Evolutionary conservation across 2,888 invertebrate species (phyloP).

Genomic region (Chymomyza caudatula): DNA sequence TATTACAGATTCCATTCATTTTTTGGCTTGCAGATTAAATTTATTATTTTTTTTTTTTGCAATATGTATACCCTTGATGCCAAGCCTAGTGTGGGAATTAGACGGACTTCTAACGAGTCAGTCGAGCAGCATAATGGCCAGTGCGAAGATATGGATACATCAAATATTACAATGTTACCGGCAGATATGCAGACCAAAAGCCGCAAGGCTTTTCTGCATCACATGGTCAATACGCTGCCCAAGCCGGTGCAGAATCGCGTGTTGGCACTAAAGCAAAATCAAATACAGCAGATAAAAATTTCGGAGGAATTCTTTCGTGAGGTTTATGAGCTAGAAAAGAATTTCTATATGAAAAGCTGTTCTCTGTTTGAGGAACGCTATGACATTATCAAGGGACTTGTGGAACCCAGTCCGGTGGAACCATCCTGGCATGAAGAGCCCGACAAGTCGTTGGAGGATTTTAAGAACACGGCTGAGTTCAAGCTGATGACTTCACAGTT

Average conservation of each 20-base stretch:
- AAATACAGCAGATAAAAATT: conserved; percentile 45
- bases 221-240: conserved; percentile 44
- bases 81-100: no score
- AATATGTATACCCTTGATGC: no score
- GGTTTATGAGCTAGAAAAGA: conserved; percentile 44
- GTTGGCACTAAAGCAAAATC: conserved; percentile 46
- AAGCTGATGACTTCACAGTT: conserved; percentile 30
- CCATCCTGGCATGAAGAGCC: conserved; percentile 42
- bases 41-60: no score
- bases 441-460: conserved; percentile 36
- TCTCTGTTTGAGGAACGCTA: conserved; percentile 45
- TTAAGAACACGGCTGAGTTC: conserved; percentile 46
- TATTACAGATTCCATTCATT: no score
- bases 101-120: no score
- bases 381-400: conserved; percentile 41
- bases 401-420: conserved; percentile 41
- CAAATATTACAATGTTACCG: conserved; percentile 10
- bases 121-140: no score
- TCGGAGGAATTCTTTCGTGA: conserved; percentile 53
- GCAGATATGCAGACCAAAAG: conserved; percentile 41
- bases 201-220: conserved; percentile 45
- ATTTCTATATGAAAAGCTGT: conserved; percentile 46
- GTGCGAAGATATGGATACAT: neutral
- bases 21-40: no score
- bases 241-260: conserved; percentile 40